phyloP scores from a whole-genome alignment of 1,140 invertebrate species.

The Drosophila mayri region DNA sequence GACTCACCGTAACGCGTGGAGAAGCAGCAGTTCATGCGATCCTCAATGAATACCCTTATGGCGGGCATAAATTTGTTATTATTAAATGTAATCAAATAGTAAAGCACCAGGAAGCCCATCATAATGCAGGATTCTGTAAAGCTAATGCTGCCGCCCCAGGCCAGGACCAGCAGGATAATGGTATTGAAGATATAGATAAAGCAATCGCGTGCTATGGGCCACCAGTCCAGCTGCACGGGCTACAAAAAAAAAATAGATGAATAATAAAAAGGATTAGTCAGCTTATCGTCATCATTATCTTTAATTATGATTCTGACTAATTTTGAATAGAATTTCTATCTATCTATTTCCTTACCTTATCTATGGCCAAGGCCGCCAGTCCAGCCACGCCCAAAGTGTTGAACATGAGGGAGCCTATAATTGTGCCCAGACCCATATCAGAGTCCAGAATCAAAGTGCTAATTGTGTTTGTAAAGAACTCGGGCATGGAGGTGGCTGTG shows the following conservation, averaged over 20 bases:
- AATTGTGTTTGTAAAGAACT: slow-evolving; percentile 95
- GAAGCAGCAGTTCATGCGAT: slow-evolving; percentile 80
- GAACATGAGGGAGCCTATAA: slow-evolving; percentile 95
- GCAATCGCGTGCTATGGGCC: slow-evolving; percentile 94
- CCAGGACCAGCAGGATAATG: slow-evolving; percentile 89
- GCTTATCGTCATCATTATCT: neutral
- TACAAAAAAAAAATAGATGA: slow-evolving; percentile 84
- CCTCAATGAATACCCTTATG: slow-evolving; percentile 81
- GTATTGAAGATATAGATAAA: slow-evolving; percentile 93
- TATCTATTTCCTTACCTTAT: slow-evolving; percentile 86
- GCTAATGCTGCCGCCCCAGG: slow-evolving; percentile 91
- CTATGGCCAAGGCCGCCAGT: slow-evolving; percentile 91
- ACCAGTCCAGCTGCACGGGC: slow-evolving; percentile 93
- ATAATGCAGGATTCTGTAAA: slow-evolving; percentile 92
- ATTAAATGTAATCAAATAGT: slow-evolving; percentile 88
- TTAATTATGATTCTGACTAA: neutral
- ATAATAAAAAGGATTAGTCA: neutral
- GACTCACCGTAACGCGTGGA: slow-evolving; percentile 78
- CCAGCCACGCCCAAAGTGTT: slow-evolving; percentile 95
- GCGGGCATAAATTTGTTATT: slow-evolving; percentile 85
- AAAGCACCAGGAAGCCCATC: slow-evolving; percentile 89
- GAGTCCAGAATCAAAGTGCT: slow-evolving; percentile 92
- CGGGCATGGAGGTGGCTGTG: slow-evolving; percentile 94
- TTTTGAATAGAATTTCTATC: neutral
- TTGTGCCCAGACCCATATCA: slow-evolving; percentile 92